Percentiles rank a stretch among this genome's conserved stretches.
Evolutionary conservation across 2,888 invertebrate genomes (phyloP).

Genomic region (Endotricha flammealis): DNA sequence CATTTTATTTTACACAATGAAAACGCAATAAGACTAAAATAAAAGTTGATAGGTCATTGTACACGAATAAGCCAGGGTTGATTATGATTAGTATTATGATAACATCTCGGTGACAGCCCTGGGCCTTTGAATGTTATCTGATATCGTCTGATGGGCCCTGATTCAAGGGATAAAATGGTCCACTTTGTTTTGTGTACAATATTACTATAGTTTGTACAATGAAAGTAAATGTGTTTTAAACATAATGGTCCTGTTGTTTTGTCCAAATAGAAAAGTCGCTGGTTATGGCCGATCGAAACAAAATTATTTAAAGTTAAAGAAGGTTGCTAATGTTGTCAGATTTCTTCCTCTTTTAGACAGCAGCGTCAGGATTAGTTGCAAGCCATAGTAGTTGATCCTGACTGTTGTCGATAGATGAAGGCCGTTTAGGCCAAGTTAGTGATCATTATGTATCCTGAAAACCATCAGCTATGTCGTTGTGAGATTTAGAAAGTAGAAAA

Average conservation of each 20-base stretch:
- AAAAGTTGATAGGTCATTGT: not conserved
- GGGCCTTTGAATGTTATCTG: not conserved
- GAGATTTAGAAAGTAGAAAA: too few species aligned
- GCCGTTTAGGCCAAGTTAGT: too few species aligned
- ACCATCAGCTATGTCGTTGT: too few species aligned
- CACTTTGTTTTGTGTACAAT: not conserved
- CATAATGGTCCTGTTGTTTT: slow-evolving; percentile 29
- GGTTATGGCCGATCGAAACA: too few species aligned
- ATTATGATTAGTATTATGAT: slow-evolving; percentile 6
- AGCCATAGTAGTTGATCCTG: too few species aligned
- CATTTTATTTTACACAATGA: not conserved
- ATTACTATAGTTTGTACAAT: slow-evolving; percentile 12
- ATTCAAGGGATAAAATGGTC: slow-evolving; percentile 12
- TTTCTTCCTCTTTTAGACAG: too few species aligned
- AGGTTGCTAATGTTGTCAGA: too few species aligned
- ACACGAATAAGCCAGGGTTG: slow-evolving; percentile 5
- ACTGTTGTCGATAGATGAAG: too few species aligned
- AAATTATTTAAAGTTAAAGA: too few species aligned
- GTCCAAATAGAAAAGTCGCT: too few species aligned
- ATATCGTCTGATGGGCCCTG: not conserved
- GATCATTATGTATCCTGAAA: too few species aligned
- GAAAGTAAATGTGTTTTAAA: slow-evolving; percentile 15
- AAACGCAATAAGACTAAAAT: not conserved
- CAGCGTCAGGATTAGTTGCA: too few species aligned
- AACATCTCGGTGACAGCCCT: slow-evolving; percentile 1